Evolutionary conservation across 2,888 invertebrate species (phyloP).

Genomic region (Agrotis ipsilon): DNA sequence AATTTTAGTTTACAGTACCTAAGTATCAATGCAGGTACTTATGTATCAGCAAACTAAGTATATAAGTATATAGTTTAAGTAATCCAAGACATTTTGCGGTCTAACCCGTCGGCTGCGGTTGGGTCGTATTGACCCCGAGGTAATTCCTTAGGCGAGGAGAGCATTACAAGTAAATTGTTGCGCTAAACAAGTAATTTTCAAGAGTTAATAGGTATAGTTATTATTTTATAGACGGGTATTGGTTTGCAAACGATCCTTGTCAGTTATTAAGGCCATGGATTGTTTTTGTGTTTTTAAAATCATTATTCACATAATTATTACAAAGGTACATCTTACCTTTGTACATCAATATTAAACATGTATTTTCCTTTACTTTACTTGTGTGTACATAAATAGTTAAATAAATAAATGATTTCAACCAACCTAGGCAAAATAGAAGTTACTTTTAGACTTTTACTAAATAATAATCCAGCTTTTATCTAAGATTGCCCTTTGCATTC

Average conservation of each 20-base stretch:
- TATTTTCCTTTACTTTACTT: too few species aligned
- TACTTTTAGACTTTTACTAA: too few species aligned
- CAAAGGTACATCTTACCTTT: too few species aligned
- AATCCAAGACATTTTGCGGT: constrained; percentile 44
- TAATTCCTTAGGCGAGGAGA: constrained; percentile 34
- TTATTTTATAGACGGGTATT: not conserved
- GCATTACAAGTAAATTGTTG: constrained; percentile 53
- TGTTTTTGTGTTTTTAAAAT: too few species aligned
- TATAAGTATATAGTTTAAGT: constrained; percentile 40
- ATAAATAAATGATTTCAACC: too few species aligned
- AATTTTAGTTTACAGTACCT: not conserved
- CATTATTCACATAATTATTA: too few species aligned
- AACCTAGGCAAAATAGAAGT: too few species aligned
- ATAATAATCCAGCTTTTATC: too few species aligned
- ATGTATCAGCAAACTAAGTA: constrained; percentile 14
- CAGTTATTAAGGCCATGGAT: not conserved
- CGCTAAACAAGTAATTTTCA: constrained; percentile 49
- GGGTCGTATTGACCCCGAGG: constrained; percentile 55
- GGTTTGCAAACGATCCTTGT: not conserved
- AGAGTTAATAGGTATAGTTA: constrained; percentile 9
- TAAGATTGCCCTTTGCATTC: too few species aligned
- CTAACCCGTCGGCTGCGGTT: constrained; percentile 44
- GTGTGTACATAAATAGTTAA: too few species aligned
- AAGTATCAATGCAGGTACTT: not conserved
- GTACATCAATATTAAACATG: too few species aligned